A percentile compares a stretch with the other conserved stretches of the same genome.
These are phyloP conservation scores for Cinara cedri DNA, from an alignment of 2,888 invertebrate species.

Conservation along the genomic window DNA sequence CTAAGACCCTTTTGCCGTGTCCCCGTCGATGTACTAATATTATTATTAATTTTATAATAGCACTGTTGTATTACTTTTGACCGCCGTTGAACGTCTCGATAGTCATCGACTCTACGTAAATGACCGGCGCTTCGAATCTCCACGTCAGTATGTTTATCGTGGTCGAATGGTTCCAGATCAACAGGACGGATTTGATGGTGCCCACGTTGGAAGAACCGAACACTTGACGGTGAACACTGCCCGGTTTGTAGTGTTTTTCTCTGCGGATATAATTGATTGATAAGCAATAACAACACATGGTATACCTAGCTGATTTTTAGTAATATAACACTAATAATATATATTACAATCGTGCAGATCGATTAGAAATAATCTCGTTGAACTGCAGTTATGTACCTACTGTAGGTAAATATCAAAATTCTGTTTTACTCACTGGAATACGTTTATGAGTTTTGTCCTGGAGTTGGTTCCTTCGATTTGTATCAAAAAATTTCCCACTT, in stretches of 20 bases:
- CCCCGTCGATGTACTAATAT: too few relatives aligned
- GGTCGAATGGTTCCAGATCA: conserved; percentile 80
- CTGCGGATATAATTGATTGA: too few relatives aligned
- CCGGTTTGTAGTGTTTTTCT: conserved; percentile 73
- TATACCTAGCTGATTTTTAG: too few relatives aligned
- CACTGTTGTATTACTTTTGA: conserved; percentile 69
- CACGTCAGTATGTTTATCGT: conserved; percentile 85
- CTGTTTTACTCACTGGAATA: conserved; percentile 60
- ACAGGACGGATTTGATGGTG: conserved; percentile 72
- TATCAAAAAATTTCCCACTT: conserved; percentile 76
- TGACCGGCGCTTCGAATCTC: conserved; percentile 76
- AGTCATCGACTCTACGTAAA: conserved; percentile 75
- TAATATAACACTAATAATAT: too few relatives aligned
- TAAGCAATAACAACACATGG: too few relatives aligned
- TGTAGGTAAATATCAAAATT: not conserved
- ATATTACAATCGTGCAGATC: too few relatives aligned
- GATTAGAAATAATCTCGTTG: too few relatives aligned
- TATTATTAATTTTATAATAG: too few relatives aligned
- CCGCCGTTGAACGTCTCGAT: conserved; percentile 76
- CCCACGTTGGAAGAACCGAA: conserved; percentile 73
- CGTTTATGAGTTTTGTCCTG: conserved; percentile 65
- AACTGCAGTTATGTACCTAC: too few relatives aligned
- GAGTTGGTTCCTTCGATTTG: conserved; percentile 71
- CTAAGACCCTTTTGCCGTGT: too few relatives aligned
- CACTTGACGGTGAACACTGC: conserved; percentile 72